phyloP scores from a whole-genome alignment of 2,888 invertebrate species.

The Pollenia griseotomentosa region DNA sequence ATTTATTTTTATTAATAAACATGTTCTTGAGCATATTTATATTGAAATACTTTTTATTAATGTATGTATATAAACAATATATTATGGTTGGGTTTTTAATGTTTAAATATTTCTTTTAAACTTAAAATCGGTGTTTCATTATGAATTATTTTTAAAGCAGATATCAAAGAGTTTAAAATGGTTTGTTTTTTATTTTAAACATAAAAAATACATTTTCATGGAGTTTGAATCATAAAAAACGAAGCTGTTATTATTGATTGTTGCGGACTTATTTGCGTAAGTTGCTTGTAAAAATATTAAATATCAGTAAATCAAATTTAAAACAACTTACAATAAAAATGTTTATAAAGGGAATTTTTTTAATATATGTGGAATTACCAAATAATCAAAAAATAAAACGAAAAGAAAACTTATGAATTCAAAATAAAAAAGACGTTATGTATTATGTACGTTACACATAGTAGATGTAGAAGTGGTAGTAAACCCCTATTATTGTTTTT shows the following conservation, averaged over 20 bases:
- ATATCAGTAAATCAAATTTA: constrained; percentile 32
- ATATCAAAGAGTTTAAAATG: background rate
- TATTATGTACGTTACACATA: constrained; percentile 7
- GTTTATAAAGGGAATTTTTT: background rate
- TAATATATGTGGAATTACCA: background rate
- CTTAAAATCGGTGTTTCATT: background rate
- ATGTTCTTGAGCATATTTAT: constrained; percentile 7
- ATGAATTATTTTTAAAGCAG: background rate
- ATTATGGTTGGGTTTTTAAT: constrained; percentile 7
- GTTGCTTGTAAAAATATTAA: constrained; percentile 28
- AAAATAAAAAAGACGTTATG: background rate
- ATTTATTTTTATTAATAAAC: background rate
- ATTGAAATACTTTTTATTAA: constrained; percentile 39
- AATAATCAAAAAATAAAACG: background rate
- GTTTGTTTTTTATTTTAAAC: background rate
- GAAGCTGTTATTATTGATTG: constrained; percentile 61
- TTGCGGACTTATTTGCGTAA: constrained; percentile 35
- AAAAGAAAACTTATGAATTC: constrained; percentile 20
- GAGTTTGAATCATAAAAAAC: constrained; percentile 27
- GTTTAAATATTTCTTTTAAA: constrained; percentile 14
- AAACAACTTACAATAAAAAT: constrained; percentile 26
- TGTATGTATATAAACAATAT: constrained; percentile 33
- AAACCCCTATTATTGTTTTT: constrained; percentile 56
- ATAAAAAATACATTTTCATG: constrained; percentile 28
- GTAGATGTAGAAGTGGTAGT: constrained; percentile 11